Evolutionary conservation across 2,113 vertebrate genomes (phyloP).

Genomic region (Ptilonorhynchus violaceus): DNA sequence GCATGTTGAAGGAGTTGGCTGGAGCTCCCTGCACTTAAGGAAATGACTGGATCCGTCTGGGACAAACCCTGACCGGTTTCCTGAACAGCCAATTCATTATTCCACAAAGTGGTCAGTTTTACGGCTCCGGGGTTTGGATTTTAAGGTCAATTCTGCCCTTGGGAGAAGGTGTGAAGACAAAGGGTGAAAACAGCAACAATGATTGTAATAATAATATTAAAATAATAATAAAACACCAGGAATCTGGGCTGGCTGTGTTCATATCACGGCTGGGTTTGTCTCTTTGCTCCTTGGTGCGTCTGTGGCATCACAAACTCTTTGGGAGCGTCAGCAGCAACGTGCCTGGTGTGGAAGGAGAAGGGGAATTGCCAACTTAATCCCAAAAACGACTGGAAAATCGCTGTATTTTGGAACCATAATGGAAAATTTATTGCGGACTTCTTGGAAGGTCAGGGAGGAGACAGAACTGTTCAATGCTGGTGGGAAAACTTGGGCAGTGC

Average conservation of each 20-base stretch:
- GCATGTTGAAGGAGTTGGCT: background rate
- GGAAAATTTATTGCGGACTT: background rate
- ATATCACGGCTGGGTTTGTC: background rate
- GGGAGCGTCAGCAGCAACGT: background rate
- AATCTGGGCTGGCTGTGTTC: background rate
- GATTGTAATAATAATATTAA: too few species aligned
- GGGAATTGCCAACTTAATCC: background rate
- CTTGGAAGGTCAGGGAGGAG: background rate
- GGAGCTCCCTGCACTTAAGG: background rate
- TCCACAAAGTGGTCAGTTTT: background rate
- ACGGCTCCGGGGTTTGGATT: background rate
- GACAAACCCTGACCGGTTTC: background rate
- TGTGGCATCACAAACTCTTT: too few species aligned
- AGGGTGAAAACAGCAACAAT: background rate
- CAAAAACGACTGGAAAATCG: background rate
- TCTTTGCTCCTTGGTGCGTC: background rate
- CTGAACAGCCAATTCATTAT: background rate
- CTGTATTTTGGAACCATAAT: background rate
- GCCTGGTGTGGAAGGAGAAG: background rate
- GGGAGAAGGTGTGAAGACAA: background rate
- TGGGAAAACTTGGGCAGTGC: background rate
- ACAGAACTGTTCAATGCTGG: fast-evolving
- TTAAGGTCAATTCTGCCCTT: background rate
- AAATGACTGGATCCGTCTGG: background rate
- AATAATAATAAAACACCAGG: background rate